Base-by-base conservation (phyloP, 2,888 invertebrate species). In the Xestia xanthographa region DNA sequence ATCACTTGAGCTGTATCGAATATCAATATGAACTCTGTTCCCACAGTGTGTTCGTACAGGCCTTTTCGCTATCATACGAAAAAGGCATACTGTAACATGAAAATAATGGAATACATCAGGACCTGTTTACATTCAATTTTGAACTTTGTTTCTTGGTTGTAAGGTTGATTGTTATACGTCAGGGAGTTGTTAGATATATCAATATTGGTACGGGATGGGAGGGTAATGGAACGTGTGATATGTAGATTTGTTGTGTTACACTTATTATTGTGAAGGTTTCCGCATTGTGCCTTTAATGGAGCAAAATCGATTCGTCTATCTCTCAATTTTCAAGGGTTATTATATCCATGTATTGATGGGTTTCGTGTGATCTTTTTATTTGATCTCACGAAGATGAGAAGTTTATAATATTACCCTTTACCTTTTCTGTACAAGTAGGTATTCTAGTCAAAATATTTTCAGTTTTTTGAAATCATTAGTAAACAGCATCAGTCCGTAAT, bases 161-260 rank as follows among this genome's bases (percentile, higher is more conserved):
- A 87, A 72, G 79, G 79, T 65, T 41, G 65, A 5, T 56, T 81
- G 43, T 56, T 66, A 50, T 50, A 71, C 45, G 63, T 76, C 66
- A 62, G 38, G 43, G 50, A 53, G 26, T 72, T 79, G 65, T 60
- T 38, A 43, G 29, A 41, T 79, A 73, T 43, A 72, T 77, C 58
- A 67, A 71, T 75, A 87, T 91, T 90, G 89, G 88, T 89, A 84
- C 85, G 85, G 88, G 87, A 88, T 89, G 87, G 86, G 88, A 89
- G 80, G 87, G 92, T 93, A 94, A 94, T 94, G 94, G 91, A 91
- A 91, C 92, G 93, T 93, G 91, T 93, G 92, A 94, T 94, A 94
- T 94, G 94, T 92, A 94, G 92, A 94, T 94, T 91, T 89, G 88
- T 90, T 89, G 89, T 90, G 90, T 91, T 90, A 91, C 91, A 90